Evolutionary conservation across 2,797 vertebrate species (phyloP), one percentile per base, ranked within the genome.

Genomic region (Takifugu rubripes): DNA sequence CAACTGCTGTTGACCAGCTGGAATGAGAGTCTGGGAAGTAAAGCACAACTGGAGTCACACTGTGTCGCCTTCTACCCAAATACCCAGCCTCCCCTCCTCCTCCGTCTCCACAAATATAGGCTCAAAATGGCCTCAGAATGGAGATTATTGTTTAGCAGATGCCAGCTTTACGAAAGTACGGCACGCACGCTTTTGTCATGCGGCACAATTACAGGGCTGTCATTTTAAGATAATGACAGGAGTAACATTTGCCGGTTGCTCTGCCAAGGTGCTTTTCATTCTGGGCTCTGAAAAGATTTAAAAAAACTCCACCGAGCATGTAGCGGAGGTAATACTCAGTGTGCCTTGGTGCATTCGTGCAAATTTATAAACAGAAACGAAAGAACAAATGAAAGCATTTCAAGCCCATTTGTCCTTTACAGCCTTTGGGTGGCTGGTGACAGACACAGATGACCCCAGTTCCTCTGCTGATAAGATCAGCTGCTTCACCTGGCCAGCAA

Each of bases 1-100:
- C 85, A 85, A 81, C 77, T 84, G 81, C 84, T 76, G 77, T 77
- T 81, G 86, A 81, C 83, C 74, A 76, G 77, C 81, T 82, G 77
- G 70, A 81, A 84, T 55, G 69, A 80, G 72, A 74, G 73, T 73
- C 71, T 82, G 81, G 74, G 83, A 83, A 79, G 66, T 54, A 75
- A 82, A 79, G 75, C 63, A 68, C 64, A 70, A 53, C 75, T 56
- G 66, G 55, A 78, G 52, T 82, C 74, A 68, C 79, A 72, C 60
- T 60, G 63, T 8, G 29, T 49, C 54, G 49, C 66, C 69, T 70
- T 82, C 67, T 53, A 69, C 59, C 73, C 70, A 81, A 76, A 79
- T 71, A 73, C 63, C 52, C 56, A 58, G 55, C 56, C 53, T 54
- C 54, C 66, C 54, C 52, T 29, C 29, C 57, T 55, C 54, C 57